Conservation (phyloP, 2,113 vertebrate species). For the Grallaria varia region DNA sequence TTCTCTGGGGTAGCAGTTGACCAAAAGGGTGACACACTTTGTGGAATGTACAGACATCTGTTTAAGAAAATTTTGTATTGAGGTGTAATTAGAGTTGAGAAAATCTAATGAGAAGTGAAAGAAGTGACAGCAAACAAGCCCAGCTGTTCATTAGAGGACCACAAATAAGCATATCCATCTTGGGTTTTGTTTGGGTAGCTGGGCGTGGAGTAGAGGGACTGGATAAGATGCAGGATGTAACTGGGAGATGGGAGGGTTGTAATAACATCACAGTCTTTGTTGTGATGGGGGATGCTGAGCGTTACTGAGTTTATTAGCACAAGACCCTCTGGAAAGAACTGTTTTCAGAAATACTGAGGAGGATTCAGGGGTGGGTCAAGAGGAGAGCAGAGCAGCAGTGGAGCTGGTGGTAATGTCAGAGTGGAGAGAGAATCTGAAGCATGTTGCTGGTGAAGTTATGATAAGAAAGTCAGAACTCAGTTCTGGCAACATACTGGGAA, state of each 20-base stretch:
- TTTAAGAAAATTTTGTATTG: not conserved
- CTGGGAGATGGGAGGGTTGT: not conserved
- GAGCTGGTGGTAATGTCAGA: not conserved
- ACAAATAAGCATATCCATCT: not conserved
- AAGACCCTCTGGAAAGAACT: not conserved
- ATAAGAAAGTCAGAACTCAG: not conserved
- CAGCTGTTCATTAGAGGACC: not conserved
- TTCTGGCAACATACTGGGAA: not conserved
- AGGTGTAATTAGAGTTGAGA: not conserved
- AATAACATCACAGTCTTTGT: not conserved
- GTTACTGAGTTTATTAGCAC: not conserved
- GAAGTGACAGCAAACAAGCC: not conserved
- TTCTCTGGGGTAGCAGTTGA: not conserved
- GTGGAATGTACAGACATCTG: not conserved
- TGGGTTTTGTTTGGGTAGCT: not conserved
- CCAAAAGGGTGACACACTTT: fast-evolving
- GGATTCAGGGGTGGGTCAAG: not conserved
- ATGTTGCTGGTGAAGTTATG: not conserved
- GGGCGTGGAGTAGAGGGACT: not conserved
- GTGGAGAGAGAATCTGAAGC: not conserved
- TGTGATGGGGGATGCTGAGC: not conserved
- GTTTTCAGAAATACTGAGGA: not conserved
- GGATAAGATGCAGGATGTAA: not conserved
- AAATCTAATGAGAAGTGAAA: not conserved
- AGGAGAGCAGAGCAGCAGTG: not conserved